phyloP scores from a whole-genome alignment of 2,797 vertebrate genomes.

The Hoplostethus atlanticus region DNA sequence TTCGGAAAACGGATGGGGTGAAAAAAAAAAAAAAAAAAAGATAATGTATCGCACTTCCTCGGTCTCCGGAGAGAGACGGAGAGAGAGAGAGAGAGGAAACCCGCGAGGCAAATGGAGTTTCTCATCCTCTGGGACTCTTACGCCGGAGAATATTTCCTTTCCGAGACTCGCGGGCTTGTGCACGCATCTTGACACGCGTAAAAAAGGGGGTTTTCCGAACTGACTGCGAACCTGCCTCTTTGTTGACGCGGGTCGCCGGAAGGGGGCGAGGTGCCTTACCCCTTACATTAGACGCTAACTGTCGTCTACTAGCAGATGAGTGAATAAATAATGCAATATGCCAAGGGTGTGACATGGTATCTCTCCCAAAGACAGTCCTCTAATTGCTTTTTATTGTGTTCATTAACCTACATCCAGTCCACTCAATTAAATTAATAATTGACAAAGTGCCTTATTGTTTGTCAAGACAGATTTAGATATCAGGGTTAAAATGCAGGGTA shows the following conservation, averaged over 20 bases:
- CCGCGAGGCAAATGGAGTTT: conserved; percentile 66
- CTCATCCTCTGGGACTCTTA: conserved; percentile 59
- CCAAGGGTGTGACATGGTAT: conserved; percentile 24
- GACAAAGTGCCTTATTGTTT: conserved; percentile 70
- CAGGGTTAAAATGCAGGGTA: conserved; percentile 41
- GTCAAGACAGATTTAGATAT: conserved; percentile 52
- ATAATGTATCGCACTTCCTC: conserved; percentile 52
- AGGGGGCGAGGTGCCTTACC: conserved; percentile 28
- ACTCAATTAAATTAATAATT: conserved; percentile 58
- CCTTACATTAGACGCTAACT: conserved; percentile 47
- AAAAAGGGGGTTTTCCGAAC: conserved; percentile 59
- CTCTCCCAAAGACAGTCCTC: conserved; percentile 42
- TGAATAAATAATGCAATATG: conserved; percentile 60
- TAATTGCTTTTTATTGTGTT: conserved; percentile 55
- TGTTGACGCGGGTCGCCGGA: conserved; percentile 37
- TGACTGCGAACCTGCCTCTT: conserved; percentile 65
- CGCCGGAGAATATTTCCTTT: conserved; percentile 46
- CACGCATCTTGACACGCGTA: conserved; percentile 54
- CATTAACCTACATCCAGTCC: conserved; percentile 65
- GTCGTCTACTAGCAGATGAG: conserved; percentile 24
- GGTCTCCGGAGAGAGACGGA: conserved; percentile 19
- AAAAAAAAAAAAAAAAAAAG: not conserved
- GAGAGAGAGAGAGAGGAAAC: conserved; percentile 21
- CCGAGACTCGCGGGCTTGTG: conserved; percentile 28
- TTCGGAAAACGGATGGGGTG: not conserved